These are phyloP conservation scores for Corticium candelabrum DNA, from an alignment of 37 sponge, comb jelly and placozoan species.

Conservation along the genomic window DNA sequence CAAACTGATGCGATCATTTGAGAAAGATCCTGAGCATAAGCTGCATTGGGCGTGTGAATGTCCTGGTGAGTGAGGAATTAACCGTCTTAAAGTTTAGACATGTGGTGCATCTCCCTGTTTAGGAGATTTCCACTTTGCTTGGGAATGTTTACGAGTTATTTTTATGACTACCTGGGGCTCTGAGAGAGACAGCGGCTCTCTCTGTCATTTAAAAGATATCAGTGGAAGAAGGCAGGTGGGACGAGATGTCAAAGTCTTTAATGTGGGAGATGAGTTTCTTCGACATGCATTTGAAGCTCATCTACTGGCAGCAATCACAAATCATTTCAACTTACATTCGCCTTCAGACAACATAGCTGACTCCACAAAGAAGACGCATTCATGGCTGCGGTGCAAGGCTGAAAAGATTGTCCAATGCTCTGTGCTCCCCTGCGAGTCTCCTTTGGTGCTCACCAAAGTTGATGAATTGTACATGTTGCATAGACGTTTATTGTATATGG, in stretches of 20 bases:
- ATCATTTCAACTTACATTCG: too few species aligned
- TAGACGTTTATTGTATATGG: background rate
- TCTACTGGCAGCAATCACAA: too few species aligned
- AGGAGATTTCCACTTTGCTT: constrained; percentile 21
- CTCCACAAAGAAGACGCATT: background rate
- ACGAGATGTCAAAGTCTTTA: constrained; percentile 11
- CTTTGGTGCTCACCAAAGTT: too few species aligned
- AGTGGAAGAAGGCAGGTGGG: background rate
- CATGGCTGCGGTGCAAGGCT: constrained; percentile 13
- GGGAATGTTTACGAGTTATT: constrained; percentile 12
- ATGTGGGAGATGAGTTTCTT: constrained; percentile 15
- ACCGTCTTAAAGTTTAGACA: background rate
- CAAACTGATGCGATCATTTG: constrained; percentile 2
- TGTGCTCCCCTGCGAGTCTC: too few species aligned
- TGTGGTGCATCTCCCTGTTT: background rate
- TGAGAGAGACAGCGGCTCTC: constrained; percentile 12
- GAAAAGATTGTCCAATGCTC: too few species aligned
- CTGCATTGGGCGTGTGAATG: constrained; percentile 18
- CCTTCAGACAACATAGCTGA: too few species aligned
- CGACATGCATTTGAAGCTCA: constrained; percentile 16
- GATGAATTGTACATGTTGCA: constrained; percentile 11
- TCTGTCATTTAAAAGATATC: constrained; percentile 16
- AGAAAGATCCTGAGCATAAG: background rate
- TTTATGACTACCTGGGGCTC: constrained; percentile 19
- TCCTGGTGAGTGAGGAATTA: constrained; percentile 26